Percentiles rank a stretch among this genome's conserved stretches.
Evolutionary conservation across 64 coral and sea anemone species (phyloP).

Genomic region (Pachyseris speciosa): DNA sequence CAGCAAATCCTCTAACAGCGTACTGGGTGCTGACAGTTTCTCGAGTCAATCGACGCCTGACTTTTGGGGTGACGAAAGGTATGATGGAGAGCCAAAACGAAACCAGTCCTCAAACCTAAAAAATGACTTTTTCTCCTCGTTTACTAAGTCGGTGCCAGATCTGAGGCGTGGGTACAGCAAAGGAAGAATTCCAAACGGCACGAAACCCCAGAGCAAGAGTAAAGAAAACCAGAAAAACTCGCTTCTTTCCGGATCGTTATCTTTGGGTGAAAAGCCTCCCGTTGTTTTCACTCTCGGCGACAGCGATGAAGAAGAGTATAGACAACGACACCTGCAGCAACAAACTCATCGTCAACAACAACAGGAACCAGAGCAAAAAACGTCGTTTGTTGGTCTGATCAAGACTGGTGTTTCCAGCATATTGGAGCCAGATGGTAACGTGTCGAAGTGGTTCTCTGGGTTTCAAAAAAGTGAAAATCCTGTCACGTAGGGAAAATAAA

Average conservation of each 20-base stretch:
- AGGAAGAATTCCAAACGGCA: slow-evolving; percentile 12
- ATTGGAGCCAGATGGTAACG: slow-evolving; percentile 4
- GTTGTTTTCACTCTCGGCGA: slow-evolving; percentile 24
- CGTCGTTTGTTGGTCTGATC: slow-evolving; percentile 18
- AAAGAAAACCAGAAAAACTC: background rate
- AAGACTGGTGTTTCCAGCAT: background rate
- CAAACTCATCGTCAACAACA: background rate
- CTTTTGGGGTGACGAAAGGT: background rate
- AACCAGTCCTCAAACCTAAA: background rate
- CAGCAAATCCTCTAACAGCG: background rate
- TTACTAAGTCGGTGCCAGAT: background rate
- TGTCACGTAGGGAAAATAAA: background rate
- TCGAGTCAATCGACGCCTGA: slow-evolving; percentile 35
- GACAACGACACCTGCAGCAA: background rate
- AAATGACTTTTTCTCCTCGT: background rate
- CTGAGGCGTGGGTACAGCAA: background rate
- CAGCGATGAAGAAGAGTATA: slow-evolving; percentile 3
- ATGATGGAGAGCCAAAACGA: background rate
- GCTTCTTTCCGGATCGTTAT: background rate
- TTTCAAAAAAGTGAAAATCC: slow-evolving; percentile 18
- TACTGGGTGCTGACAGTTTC: background rate
- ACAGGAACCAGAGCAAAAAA: background rate
- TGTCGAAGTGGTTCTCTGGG: slow-evolving; percentile 18
- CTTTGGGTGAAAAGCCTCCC: background rate
- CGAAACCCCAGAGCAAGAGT: slow-evolving; percentile 3